Evolutionary conservation across 1,140 invertebrate genomes (phyloP).

Genomic region (Drosophila aff.): DNA sequence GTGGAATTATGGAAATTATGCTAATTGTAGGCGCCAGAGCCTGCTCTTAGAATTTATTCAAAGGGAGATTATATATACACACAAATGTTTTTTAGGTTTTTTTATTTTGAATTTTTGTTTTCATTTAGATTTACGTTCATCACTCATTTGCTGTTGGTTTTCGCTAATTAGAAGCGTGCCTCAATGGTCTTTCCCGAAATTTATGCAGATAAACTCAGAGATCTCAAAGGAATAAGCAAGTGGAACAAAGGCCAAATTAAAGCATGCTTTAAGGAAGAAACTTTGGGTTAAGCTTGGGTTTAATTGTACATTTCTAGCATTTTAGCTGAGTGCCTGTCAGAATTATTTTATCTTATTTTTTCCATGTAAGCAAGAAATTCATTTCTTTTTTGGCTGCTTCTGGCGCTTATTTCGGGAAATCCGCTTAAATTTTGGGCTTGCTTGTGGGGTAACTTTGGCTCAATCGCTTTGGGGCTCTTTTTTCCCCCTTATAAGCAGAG

Average conservation of each 20-base stretch:
- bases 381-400: neutral
- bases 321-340: neutral
- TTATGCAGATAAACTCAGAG: conserved; percentile 69
- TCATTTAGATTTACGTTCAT: conserved; percentile 55
- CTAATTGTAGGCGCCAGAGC: conserved; percentile 54
- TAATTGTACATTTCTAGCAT: neutral
- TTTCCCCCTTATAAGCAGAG: neutral
- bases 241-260: conserved; percentile 11
- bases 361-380: neutral
- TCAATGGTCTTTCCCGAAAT: conserved; percentile 43
- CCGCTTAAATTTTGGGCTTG: conserved; percentile 10
- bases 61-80: conserved; percentile 17
- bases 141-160: conserved; percentile 60
- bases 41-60: conserved; percentile 38
- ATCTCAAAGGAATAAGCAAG: conserved; percentile 3
- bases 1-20: conserved; percentile 69
- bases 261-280: conserved; percentile 4
- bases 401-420: conserved; percentile 10
- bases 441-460: conserved; percentile 8
- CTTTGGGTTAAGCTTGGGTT: neutral
- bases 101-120: conserved; percentile 26
- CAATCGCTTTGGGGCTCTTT: conserved; percentile 2
- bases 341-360: conserved; percentile 10
- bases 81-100: neutral
- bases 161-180: conserved; percentile 74